These are phyloP conservation scores for Chelonia mydas DNA, from an alignment of 2,797 vertebrate species.

Conservation along the genomic window DNA sequence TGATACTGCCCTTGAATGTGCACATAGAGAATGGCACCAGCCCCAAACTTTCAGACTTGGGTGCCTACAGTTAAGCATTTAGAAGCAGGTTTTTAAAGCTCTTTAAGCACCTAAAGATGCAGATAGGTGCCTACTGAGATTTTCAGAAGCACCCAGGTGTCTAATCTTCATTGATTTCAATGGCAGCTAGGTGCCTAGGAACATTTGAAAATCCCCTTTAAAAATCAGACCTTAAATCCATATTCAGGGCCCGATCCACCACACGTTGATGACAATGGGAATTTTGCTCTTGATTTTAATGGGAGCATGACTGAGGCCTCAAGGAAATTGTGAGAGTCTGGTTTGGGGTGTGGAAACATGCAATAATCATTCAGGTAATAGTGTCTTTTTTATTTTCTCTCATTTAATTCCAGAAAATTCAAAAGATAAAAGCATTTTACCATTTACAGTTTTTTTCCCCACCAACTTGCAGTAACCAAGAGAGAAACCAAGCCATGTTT, in stretches of 20 bases:
- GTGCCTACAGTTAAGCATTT: constrained; percentile 61
- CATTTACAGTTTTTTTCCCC: constrained; percentile 39
- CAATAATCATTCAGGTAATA: constrained; percentile 50
- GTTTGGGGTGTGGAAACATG: not conserved
- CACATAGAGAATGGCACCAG: accelerated
- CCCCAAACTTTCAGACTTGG: not conserved
- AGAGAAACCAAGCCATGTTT: constrained; percentile 69
- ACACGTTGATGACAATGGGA: constrained; percentile 71
- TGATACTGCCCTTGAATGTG: accelerated
- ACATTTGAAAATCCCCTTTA: constrained; percentile 72
- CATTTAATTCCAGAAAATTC: constrained; percentile 54
- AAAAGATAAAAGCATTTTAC: constrained; percentile 18
- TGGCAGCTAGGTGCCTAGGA: not conserved
- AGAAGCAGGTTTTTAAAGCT: constrained; percentile 1
- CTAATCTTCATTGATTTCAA: constrained; percentile 23
- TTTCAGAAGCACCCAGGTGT: constrained; percentile 62
- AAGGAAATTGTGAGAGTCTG: constrained; percentile 57
- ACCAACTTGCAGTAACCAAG: constrained; percentile 57
- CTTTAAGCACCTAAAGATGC: constrained; percentile 36
- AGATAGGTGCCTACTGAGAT: not conserved
- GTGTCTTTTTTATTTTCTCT: constrained; percentile 38
- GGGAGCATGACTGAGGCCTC: constrained; percentile 55
- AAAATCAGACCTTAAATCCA: constrained; percentile 75
- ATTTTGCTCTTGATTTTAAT: constrained; percentile 75
- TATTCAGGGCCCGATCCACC: constrained; percentile 70